phyloP scores from a whole-genome alignment of 2,113 vertebrate genomes.

The Upupa epops region DNA sequence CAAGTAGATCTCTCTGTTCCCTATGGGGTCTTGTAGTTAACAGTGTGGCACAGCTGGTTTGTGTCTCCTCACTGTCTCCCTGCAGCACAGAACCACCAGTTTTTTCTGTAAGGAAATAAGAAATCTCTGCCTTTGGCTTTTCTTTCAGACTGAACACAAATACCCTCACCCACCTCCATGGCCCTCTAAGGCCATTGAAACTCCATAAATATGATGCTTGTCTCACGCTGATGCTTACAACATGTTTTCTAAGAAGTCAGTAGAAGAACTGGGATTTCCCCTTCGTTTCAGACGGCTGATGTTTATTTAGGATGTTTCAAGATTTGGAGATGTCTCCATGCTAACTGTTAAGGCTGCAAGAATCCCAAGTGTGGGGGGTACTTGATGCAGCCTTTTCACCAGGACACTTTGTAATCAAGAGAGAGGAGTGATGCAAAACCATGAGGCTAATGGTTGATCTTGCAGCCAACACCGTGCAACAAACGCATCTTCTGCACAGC shows the following conservation, averaged over 20 bases:
- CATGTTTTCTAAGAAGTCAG: background rate
- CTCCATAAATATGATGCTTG: background rate
- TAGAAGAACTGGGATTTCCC: background rate
- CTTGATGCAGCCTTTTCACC: background rate
- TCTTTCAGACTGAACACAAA: no score
- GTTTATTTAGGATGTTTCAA: background rate
- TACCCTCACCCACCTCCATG: background rate
- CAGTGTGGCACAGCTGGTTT: no score
- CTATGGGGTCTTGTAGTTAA: rapidly evolving
- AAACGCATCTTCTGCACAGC: background rate
- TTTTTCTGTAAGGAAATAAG: background rate
- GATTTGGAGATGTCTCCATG: background rate
- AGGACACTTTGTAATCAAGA: background rate
- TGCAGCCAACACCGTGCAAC: background rate
- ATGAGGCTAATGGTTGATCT: background rate
- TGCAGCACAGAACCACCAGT: background rate
- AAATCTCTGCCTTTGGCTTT: background rate
- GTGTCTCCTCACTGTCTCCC: rapidly evolving
- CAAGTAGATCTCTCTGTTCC: no score
- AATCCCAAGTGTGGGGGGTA: background rate
- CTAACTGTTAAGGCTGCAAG: background rate
- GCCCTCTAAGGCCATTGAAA: background rate
- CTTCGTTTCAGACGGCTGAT: background rate
- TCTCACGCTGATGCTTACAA: background rate
- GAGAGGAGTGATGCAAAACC: background rate